A percentile compares a stretch with the other conserved stretches of the same genome.
Evolutionary conservation across 2,888 invertebrate genomes (phyloP).

Genomic region (Nomada hirtipes): DNA sequence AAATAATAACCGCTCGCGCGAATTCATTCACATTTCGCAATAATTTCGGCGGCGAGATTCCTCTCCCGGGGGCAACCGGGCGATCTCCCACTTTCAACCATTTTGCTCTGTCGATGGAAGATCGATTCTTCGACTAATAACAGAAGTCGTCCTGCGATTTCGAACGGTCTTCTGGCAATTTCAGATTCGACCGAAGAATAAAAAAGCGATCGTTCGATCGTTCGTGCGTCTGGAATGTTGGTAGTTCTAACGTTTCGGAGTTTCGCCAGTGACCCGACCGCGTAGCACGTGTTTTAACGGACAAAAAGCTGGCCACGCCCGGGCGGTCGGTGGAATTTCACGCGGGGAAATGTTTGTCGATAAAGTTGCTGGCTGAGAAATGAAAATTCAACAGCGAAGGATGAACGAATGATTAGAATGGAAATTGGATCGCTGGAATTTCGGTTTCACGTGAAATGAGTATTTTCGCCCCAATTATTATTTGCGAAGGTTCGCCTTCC

Average conservation of each 20-base stretch:
- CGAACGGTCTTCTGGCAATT: conserved; percentile 25
- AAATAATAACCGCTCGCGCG: conserved; percentile 30
- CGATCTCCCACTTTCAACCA: neutral
- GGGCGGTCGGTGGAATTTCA: neutral
- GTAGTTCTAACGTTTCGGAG: neutral
- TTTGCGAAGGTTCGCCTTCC: no score
- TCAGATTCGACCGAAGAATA: neutral
- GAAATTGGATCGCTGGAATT: conserved; percentile 2
- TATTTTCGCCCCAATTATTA: no score
- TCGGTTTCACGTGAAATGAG: neutral
- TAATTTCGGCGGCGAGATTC: neutral
- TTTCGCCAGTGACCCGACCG: neutral
- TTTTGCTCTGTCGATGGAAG: no score
- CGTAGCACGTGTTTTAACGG: conserved; percentile 30
- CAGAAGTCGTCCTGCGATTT: conserved; percentile 3
- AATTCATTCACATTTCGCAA: conserved; percentile 10
- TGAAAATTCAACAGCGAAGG: neutral
- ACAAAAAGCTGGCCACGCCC: conserved; percentile 28
- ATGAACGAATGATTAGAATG: neutral
- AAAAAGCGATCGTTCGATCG: neutral
- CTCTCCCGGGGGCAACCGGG: neutral
- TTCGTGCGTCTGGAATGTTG: conserved; percentile 17
- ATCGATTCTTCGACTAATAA: conserved; percentile 4
- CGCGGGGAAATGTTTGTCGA: neutral
- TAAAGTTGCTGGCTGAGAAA: neutral